These are phyloP conservation scores for Rhinoderma darwinii DNA, from an alignment of 2,113 vertebrate species.

Conservation along the genomic window DNA sequence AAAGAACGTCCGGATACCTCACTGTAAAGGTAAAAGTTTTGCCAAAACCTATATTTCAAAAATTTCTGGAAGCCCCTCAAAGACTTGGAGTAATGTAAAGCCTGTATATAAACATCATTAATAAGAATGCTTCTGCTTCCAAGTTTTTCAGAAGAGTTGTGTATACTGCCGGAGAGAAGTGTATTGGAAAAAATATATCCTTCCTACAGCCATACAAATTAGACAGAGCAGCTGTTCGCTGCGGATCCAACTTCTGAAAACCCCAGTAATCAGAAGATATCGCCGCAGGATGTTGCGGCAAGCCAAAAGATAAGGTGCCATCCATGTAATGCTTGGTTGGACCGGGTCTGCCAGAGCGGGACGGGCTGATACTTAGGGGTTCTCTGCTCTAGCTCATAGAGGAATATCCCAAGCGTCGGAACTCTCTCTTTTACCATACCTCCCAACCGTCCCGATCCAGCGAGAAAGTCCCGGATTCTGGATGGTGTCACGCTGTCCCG, in stretches of 20 bases:
- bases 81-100: background rate
- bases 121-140: background rate
- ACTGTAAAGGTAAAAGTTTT: background rate
- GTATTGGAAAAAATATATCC: background rate
- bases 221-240: background rate
- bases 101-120: constrained; percentile 38
- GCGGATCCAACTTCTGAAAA: background rate
- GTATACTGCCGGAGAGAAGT: background rate
- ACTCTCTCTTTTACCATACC: too few species aligned
- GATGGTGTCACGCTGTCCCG: too few species aligned
- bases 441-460: too few species aligned
- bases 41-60: constrained; percentile 26
- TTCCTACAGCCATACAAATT: background rate
- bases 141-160: background rate
- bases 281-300: background rate
- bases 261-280: background rate
- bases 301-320: too few species aligned
- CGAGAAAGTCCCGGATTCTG: too few species aligned
- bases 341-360: too few species aligned
- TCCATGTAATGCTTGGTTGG: too few species aligned
- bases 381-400: too few species aligned
- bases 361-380: too few species aligned
- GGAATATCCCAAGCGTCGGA: too few species aligned
- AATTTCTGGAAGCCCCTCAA: constrained; percentile 8
- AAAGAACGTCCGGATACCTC: background rate